Evolutionary conservation across 2,113 vertebrate species (phyloP).

Genomic region (Ciconia stormi): DNA sequence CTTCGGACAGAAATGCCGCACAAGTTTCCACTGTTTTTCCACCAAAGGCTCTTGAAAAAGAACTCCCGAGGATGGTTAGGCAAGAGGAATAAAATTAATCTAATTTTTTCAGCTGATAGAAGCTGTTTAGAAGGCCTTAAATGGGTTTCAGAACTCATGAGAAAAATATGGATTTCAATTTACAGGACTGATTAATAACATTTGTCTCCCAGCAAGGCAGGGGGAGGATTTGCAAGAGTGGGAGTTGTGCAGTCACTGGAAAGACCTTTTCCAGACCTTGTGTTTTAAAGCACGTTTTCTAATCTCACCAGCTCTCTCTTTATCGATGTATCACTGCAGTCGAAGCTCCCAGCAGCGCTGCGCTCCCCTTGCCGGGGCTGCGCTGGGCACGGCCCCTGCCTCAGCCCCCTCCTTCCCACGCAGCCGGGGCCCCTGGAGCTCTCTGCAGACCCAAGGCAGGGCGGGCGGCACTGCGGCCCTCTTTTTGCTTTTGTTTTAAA

Average conservation of each 20-base stretch:
- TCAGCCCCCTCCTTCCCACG: not conserved
- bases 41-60: not conserved
- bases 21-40: not conserved
- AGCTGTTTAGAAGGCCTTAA: slow-evolving; percentile 3
- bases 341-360: not conserved
- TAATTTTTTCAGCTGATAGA: not conserved
- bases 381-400: not conserved
- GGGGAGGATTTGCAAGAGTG: not conserved
- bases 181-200: slow-evolving; percentile 2
- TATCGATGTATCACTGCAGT: fast-evolving
- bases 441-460: fast-evolving
- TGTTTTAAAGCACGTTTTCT: fast-evolving
- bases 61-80: not conserved
- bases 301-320: not conserved
- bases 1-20: not conserved
- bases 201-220: not conserved
- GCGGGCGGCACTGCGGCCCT: not conserved
- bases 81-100: not conserved
- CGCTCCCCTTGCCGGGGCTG: not conserved
- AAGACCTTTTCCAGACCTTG: not conserved
- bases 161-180: slow-evolving; percentile 9
- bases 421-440: fast-evolving
- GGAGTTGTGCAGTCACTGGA: not conserved
- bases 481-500: too few species aligned
- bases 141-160: not conserved